Evolutionary conservation across 2,888 invertebrate genomes (phyloP).

Genomic region (Julus scanicus): DNA sequence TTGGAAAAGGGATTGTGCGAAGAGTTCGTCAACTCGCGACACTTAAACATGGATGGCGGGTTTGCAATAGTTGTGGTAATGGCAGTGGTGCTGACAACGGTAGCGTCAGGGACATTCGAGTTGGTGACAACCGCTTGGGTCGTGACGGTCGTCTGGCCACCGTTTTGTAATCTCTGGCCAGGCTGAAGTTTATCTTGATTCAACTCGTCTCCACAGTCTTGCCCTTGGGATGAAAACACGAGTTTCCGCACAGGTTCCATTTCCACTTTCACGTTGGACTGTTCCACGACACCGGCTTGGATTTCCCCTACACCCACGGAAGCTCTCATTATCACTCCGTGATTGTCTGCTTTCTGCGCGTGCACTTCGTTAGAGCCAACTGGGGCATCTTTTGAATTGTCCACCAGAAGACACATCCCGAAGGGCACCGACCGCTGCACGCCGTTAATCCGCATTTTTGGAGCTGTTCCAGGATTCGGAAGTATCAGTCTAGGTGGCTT

Average conservation of each 20-base stretch:
- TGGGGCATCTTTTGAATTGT: not conserved
- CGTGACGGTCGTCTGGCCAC: not conserved
- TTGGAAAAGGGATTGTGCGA: slow-evolving; percentile 50
- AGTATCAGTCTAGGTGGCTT: slow-evolving; percentile 48
- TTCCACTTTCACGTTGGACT: not conserved
- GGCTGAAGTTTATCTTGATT: not conserved
- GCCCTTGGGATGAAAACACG: not conserved
- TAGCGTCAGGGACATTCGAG: not conserved
- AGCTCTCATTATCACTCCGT: not conserved
- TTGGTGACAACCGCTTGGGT: not conserved
- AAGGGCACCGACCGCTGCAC: slow-evolving; percentile 58
- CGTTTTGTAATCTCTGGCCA: slow-evolving; percentile 48
- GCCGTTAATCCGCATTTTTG: slow-evolving; percentile 60
- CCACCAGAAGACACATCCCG: slow-evolving; percentile 57
- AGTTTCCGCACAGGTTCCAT: not conserved
- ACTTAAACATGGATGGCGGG: slow-evolving; percentile 54
- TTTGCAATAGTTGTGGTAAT: not conserved
- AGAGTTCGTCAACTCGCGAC: slow-evolving; percentile 53
- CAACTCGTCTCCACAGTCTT: not conserved
- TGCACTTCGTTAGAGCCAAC: not conserved
- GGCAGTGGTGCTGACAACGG: not conserved
- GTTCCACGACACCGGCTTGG: not conserved
- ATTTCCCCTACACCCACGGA: not conserved
- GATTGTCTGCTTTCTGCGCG: not conserved
- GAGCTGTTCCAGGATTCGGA: not conserved